Evolutionary conservation across 2,888 invertebrate genomes (phyloP).

Genomic region (Notodonta dromedarius): DNA sequence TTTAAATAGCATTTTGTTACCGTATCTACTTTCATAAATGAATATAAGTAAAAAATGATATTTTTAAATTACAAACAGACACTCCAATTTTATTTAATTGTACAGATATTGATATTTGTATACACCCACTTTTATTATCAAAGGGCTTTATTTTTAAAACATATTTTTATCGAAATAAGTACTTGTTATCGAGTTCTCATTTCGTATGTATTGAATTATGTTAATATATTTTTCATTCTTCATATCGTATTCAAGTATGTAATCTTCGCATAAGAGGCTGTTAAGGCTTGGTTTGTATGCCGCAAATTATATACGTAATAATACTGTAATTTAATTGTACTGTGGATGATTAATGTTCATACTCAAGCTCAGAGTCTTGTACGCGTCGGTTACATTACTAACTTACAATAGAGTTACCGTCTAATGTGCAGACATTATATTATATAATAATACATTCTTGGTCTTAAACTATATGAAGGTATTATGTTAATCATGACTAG

Average conservation of each 20-base stretch:
- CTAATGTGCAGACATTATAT: background rate
- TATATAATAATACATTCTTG: no score
- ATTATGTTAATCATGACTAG: no score
- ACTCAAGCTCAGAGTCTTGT: conserved; percentile 6
- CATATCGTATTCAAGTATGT: background rate
- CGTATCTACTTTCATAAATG: background rate
- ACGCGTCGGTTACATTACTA: background rate
- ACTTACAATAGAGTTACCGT: conserved; percentile 1
- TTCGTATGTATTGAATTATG: background rate
- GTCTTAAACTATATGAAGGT: no score
- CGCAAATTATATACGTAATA: conserved; percentile 6
- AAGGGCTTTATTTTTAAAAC: background rate
- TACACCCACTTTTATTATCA: background rate
- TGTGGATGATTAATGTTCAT: conserved; percentile 6
- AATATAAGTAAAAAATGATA: background rate
- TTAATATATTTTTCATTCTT: background rate
- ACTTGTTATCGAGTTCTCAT: background rate
- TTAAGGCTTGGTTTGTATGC: background rate
- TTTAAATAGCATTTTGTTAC: no score
- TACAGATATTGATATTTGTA: background rate
- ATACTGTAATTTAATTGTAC: conserved; percentile 9
- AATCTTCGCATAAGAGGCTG: background rate
- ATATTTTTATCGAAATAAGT: background rate
- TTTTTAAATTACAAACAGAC: background rate
- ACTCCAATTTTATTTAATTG: no score